Evolutionary conservation across 2,113 vertebrate species (phyloP).

Genomic region (Ursus arctos): DNA sequence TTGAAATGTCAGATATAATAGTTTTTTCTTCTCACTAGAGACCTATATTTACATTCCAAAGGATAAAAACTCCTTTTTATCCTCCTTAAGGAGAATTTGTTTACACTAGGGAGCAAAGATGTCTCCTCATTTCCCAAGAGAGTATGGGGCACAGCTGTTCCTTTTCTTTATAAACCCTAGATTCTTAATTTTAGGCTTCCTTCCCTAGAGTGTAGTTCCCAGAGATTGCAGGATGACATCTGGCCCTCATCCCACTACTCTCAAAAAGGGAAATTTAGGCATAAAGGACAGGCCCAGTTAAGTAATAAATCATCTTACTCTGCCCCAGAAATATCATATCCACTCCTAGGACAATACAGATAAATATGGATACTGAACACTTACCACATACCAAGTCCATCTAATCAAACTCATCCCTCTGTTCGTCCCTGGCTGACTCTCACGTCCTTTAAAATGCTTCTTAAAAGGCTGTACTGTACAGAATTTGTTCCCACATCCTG

Average conservation of each 20-base stretch:
- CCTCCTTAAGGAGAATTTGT: background rate
- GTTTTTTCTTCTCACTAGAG: background rate
- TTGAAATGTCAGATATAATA: background rate
- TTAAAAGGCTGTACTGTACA: background rate
- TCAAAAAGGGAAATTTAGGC: background rate
- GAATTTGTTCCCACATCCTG: background rate
- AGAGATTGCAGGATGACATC: background rate
- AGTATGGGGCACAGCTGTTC: fast-evolving
- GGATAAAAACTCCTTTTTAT: background rate
- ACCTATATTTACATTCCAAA: background rate
- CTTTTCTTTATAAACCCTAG: background rate
- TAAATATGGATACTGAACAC: background rate
- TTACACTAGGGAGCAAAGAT: background rate
- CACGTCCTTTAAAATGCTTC: background rate
- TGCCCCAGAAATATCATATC: background rate
- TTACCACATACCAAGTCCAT: background rate
- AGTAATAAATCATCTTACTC: background rate
- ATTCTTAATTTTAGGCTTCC: background rate
- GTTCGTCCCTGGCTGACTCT: background rate
- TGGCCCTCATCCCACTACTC: background rate
- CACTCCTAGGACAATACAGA: background rate
- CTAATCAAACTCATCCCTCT: background rate
- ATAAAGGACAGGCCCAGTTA: background rate
- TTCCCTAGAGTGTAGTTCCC: background rate
- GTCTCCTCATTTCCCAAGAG: background rate